Evolutionary conservation across 2,797 vertebrate species (phyloP).

Genomic region (Notolabrus celidotus): DNA sequence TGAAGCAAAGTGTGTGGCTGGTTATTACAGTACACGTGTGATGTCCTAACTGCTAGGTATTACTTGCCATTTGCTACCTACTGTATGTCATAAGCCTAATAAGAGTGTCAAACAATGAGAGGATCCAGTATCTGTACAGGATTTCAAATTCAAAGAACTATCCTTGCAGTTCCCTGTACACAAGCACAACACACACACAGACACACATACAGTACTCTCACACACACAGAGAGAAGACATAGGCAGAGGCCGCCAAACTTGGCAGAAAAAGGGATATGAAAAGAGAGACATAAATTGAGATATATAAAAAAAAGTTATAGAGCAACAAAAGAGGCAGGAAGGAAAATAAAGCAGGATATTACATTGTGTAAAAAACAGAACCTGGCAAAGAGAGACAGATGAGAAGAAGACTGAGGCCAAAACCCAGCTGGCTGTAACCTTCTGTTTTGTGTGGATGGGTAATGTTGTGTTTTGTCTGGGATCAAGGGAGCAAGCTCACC

Average conservation of each 20-base stretch:
- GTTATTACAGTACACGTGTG: slow-evolving; percentile 9
- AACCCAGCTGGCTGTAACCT: no score
- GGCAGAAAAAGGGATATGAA: neutral
- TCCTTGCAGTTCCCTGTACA: no score
- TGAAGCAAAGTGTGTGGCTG: neutral
- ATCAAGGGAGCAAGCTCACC: no score
- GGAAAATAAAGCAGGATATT: slow-evolving; percentile 11
- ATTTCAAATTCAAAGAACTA: slow-evolving; percentile 34
- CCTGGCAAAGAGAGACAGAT: no score
- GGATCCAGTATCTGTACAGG: slow-evolving; percentile 57
- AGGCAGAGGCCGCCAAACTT: neutral
- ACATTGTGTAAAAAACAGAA: slow-evolving; percentile 7
- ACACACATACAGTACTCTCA: neutral
- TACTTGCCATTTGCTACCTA: slow-evolving; percentile 49
- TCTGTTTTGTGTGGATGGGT: no score
- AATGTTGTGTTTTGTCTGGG: no score
- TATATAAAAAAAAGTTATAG: neutral
- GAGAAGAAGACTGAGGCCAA: no score
- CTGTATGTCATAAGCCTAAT: slow-evolving; percentile 42
- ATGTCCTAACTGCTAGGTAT: no score
- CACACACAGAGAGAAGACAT: neutral
- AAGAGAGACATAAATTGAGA: neutral
- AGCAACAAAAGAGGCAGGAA: slow-evolving; percentile 5
- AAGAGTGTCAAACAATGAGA: slow-evolving; percentile 42
- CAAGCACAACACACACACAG: neutral